Evolutionary conservation across 2,113 vertebrate genomes (phyloP).

Genomic region (Acrocephalus arundinaceus): DNA sequence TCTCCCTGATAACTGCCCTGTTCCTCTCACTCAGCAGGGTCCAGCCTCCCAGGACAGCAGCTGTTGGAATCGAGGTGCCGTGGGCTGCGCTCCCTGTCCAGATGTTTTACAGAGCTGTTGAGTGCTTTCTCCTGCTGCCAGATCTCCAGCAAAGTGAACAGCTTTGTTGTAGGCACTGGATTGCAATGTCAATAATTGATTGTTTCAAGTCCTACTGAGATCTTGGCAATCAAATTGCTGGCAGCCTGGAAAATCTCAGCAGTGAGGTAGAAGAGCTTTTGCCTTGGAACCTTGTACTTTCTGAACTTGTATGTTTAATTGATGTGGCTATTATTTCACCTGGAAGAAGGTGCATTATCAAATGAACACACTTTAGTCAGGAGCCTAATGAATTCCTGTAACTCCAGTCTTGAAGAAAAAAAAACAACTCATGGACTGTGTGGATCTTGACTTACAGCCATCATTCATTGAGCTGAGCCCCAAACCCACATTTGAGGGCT

Average conservation of each 20-base stretch:
- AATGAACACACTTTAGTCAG: neutral
- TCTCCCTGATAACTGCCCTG: neutral
- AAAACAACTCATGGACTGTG: accelerated
- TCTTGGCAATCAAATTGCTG: neutral
- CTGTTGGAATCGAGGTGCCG: neutral
- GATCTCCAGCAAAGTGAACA: neutral
- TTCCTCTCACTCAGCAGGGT: neutral
- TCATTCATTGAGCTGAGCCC: neutral
- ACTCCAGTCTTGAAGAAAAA: neutral
- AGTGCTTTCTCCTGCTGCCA: neutral
- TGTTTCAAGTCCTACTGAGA: neutral
- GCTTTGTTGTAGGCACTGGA: neutral
- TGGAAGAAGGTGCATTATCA: neutral
- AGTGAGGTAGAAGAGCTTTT: neutral
- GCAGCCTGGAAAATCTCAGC: neutral
- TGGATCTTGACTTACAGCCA: neutral
- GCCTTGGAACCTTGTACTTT: neutral
- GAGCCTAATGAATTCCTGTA: neutral
- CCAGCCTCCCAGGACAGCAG: neutral
- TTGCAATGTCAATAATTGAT: neutral
- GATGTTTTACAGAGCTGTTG: neutral
- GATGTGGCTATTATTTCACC: neutral
- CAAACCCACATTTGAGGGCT: neutral
- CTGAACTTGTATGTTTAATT: neutral
- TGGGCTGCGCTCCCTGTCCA: neutral